Percentiles rank a stretch among this genome's conserved stretches.
These are phyloP conservation scores for Anaspis maculata DNA, from an alignment of 2,888 invertebrate genomes.

Conservation along the genomic window DNA sequence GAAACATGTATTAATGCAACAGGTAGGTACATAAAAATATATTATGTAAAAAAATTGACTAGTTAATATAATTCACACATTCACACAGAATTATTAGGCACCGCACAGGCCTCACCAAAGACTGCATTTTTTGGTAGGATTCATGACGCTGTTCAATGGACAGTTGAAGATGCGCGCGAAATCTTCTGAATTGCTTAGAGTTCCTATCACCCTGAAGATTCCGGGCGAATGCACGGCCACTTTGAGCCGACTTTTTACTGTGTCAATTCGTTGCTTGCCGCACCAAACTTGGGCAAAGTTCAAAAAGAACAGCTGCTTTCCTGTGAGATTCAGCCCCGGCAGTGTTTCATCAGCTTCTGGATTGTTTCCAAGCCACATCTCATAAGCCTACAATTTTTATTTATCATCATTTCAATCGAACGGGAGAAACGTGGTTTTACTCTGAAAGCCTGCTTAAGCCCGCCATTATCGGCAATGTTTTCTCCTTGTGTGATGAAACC, in stretches of 20 bases:
- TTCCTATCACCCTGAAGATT: constrained; percentile 46
- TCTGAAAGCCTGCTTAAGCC: constrained; percentile 76
- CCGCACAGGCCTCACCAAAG: too few relatives aligned
- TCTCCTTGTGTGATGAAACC: constrained; percentile 79
- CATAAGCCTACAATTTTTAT: constrained; percentile 72
- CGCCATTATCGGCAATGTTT: constrained; percentile 96
- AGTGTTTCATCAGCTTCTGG: constrained; percentile 55
- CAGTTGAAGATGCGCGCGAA: constrained; percentile 67
- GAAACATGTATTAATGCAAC: too few relatives aligned
- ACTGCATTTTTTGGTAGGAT: constrained; percentile 66
- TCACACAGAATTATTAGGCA: too few relatives aligned
- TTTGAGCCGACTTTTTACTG: constrained; percentile 68
- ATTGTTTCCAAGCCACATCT: constrained; percentile 61
- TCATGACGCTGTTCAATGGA: constrained; percentile 67
- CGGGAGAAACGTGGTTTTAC: constrained; percentile 9
- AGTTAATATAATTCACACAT: too few relatives aligned
- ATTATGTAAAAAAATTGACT: neutral
- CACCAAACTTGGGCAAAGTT: constrained; percentile 85
- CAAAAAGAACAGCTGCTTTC: constrained; percentile 78
- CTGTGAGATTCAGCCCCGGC: constrained; percentile 64
- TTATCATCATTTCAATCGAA: too few relatives aligned
- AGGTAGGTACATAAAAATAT: too few relatives aligned
- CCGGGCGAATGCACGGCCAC: constrained; percentile 81
- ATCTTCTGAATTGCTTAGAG: constrained; percentile 45
- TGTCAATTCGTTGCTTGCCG: constrained; percentile 73